Conservation (phyloP, 1,140 invertebrate genomes). For the Drosophila yakuba region DNA sequence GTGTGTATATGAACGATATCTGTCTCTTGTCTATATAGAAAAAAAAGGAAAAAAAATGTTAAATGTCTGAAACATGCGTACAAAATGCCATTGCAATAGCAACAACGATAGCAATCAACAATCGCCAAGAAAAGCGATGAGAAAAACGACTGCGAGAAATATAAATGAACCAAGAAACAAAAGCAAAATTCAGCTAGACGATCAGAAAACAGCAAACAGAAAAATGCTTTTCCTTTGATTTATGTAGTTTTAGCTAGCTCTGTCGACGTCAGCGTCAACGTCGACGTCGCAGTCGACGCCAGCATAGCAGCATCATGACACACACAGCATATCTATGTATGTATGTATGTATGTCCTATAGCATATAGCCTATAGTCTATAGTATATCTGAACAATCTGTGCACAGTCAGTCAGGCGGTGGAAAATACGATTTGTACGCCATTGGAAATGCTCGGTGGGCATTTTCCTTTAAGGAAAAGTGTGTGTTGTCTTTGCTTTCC, state of each 20-base stretch:
- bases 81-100: conserved; percentile 16
- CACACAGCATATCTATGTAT: conserved; percentile 37
- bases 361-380: neutral
- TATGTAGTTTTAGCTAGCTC: conserved; percentile 73
- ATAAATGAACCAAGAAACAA: conserved; percentile 40
- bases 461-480: conserved; percentile 20
- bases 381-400: conserved; percentile 29
- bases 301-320: conserved; percentile 36
- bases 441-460: conserved; percentile 16
- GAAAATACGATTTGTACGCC: conserved; percentile 38
- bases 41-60: neutral
- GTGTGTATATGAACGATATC: conserved; percentile 63
- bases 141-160: conserved; percentile 20
- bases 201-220: conserved; percentile 60
- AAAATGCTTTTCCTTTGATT: conserved; percentile 77
- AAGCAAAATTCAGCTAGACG: conserved; percentile 42
- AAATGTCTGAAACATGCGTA: conserved; percentile 7
- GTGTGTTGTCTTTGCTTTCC: neutral
- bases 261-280: conserved; percentile 26
- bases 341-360: conserved; percentile 11
- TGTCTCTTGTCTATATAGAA: conserved; percentile 69
- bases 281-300: neutral
- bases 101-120: conserved; percentile 62
- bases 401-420: neutral
- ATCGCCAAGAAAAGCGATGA: conserved; percentile 46